These are phyloP conservation scores for Oscheius sp. DNA, from an alignment of 2,888 invertebrate genomes.

Conservation along the genomic window DNA sequence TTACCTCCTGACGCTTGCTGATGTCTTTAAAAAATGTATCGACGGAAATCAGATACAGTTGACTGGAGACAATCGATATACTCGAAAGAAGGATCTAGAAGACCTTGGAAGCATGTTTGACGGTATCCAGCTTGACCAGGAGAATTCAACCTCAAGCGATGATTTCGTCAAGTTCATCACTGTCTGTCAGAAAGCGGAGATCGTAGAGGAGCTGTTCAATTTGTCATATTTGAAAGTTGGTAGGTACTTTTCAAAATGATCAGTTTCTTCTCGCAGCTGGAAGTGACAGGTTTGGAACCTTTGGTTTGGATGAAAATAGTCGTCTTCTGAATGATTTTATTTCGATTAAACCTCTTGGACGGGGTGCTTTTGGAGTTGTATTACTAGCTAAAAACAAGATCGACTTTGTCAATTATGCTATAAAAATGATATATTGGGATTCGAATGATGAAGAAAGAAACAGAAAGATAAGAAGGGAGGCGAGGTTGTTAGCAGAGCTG, in stretches of 20 bases:
- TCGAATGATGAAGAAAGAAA: constrained; percentile 78
- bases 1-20: constrained; percentile 12
- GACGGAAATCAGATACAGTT: constrained; percentile 6
- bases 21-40: constrained; percentile 31
- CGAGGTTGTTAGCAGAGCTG: constrained; percentile 87
- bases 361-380: constrained; percentile 95
- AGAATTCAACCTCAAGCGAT: constrained; percentile 21
- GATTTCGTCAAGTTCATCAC: constrained; percentile 35
- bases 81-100: constrained; percentile 46
- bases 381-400: constrained; percentile 87
- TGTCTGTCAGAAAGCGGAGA: constrained; percentile 41
- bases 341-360: constrained; percentile 75
- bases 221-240: constrained; percentile 41
- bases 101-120: constrained; percentile 51
- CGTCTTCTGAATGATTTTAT: constrained; percentile 49
- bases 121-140: constrained; percentile 22
- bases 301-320: constrained; percentile 12
- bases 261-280: constrained; percentile 26
- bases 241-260: too few species aligned
- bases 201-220: constrained; percentile 43
- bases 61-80: constrained; percentile 22
- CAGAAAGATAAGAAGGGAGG: constrained; percentile 91
- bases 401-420: constrained; percentile 91
- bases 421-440: constrained; percentile 76
- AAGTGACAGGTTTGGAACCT: constrained; percentile 3